phyloP scores from a whole-genome alignment of 2,797 vertebrate genomes.

The Nothura maculosa region DNA sequence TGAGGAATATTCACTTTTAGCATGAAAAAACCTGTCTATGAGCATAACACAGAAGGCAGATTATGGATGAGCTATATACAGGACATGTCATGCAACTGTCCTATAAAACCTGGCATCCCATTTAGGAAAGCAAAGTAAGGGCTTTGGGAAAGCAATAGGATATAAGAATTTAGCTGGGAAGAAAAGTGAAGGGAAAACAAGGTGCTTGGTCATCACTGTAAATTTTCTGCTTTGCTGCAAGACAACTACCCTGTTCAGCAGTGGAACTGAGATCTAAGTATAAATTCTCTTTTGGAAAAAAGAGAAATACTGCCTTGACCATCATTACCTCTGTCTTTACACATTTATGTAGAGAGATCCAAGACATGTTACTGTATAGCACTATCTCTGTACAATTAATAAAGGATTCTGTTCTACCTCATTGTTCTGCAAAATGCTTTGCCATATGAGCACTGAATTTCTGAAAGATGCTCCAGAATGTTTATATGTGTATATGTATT shows the following conservation, averaged over 20 bases:
- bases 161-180: neutral
- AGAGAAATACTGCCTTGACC: neutral
- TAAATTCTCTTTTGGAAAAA: neutral
- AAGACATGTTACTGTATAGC: neutral
- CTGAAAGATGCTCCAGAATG: neutral
- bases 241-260: neutral
- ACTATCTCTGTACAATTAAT: neutral
- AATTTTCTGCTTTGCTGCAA: neutral
- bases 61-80: neutral
- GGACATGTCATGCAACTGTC: neutral
- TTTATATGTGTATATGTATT: neutral
- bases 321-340: neutral
- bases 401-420: neutral
- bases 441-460: neutral
- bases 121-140: neutral
- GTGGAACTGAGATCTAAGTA: neutral
- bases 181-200: neutral
- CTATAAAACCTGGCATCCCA: neutral
- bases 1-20: neutral
- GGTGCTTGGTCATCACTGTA: neutral
- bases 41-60: neutral
- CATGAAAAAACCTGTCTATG: fast-evolving
- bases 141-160: neutral
- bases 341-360: neutral
- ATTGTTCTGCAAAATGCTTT: neutral